Evolutionary conservation across 2,888 invertebrate genomes (phyloP), one percentile per base, ranked within the genome.

Genomic region (Oscheius sp.): DNA sequence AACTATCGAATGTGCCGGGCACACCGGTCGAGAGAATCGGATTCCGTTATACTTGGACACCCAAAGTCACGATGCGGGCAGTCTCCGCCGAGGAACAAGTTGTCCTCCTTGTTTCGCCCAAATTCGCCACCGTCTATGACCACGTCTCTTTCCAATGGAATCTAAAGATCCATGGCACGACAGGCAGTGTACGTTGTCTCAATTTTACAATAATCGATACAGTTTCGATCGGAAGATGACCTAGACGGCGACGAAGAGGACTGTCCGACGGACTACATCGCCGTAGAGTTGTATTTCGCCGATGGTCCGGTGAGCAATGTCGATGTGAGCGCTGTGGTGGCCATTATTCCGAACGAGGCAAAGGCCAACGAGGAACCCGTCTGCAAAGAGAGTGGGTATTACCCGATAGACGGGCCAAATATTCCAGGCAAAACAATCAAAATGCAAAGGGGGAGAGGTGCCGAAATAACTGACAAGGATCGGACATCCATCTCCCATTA

Each of bases 111-210:
- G 80, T 87, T 35, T 87, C 87, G 1, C 87, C 87, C 12, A 87
- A 87, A 68, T 86, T 87, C 63, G 85, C 87, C 43, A 87, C 86
- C 1, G 84, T 86, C 18, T 81, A 87, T 74, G 86, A 87, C 56
- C 83, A 86, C 61, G 85, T 87, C 35, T 82, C 85, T 13, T 87
- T 87, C 75, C 87, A 87, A 74, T 87, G 87, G 87, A 86, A 81
- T 61, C 74, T 87, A 46, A 74, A 83, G 69, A 78, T 87, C 27
- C 85, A 87, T 63, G 84, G 83, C 7, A 84, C 82, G 2, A 81
- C 80, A 16, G 84, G 85, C 63, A 73, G 77, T 80, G 84, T 82
- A 25, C 16, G 43, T 9, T 9, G 1, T 9, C 27, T 27, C n/a
- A 25, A 3, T 9, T 9, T 35, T 35, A 35, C 35, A 35, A 9